Evolutionary conservation across 2,797 vertebrate species (phyloP).

Genomic region (Lagorchestes hirsutus): DNA sequence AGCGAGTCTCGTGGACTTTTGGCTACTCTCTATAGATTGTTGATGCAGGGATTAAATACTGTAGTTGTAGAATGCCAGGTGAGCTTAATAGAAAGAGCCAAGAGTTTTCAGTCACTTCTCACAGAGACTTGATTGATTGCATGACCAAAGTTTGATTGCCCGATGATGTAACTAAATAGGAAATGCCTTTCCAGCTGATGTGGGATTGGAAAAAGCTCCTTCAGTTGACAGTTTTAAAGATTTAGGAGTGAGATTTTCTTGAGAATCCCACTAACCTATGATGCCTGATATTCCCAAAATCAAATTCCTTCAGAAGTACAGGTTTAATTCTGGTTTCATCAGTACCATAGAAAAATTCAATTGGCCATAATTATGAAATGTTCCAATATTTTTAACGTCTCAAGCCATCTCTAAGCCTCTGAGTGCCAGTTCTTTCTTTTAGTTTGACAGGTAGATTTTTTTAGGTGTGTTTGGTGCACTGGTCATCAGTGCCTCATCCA

Average conservation of each 20-base stretch:
- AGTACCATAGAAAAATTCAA: not conserved
- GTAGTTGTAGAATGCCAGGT: not conserved
- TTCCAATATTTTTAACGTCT: not conserved
- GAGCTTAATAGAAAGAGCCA: not conserved
- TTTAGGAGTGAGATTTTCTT: not conserved
- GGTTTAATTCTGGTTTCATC: conserved; percentile 54
- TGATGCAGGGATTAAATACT: not conserved
- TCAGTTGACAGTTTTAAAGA: conserved; percentile 9
- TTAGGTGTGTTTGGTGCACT: not conserved
- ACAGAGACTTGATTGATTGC: not conserved
- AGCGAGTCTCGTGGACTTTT: not conserved
- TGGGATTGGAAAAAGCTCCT: conserved; percentile 22
- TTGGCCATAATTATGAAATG: not conserved
- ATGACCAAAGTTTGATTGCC: not conserved
- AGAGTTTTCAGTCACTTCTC: not conserved
- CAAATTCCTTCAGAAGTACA: accelerated
- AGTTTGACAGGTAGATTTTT: not conserved
- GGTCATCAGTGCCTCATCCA: not conserved
- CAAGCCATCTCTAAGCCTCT: not conserved
- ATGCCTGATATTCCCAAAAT: not conserved
- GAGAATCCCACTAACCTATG: not conserved
- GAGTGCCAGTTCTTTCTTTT: conserved; percentile 32
- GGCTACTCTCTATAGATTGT: not conserved
- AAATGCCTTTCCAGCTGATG: conserved; percentile 8
- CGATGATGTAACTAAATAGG: not conserved